These are phyloP conservation scores for Bettongia penicillata DNA, from an alignment of 2,113 vertebrate genomes.

Conservation along the genomic window DNA sequence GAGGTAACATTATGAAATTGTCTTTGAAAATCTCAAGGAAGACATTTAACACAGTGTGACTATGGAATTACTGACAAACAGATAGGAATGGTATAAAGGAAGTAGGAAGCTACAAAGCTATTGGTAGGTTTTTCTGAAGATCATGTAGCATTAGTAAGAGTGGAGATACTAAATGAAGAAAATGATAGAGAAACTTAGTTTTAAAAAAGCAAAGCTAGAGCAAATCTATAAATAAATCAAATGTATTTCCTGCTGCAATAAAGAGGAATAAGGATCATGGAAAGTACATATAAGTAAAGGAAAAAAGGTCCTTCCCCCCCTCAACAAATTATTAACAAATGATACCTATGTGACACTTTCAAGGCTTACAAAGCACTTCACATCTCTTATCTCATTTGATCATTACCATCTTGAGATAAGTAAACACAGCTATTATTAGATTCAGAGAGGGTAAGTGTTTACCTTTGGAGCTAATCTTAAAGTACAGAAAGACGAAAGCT, in stretches of 20 bases:
- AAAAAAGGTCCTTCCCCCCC: conserved; percentile 5
- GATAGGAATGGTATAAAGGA: not conserved
- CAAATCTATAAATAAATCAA: not conserved
- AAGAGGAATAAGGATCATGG: not conserved
- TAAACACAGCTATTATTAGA: not conserved
- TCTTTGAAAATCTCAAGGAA: conserved; percentile 26
- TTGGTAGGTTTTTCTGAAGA: not conserved
- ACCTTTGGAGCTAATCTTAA: not conserved
- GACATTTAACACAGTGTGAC: not conserved
- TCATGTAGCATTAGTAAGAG: not conserved
- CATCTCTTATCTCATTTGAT: not conserved
- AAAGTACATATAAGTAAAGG: not conserved
- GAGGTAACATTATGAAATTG: not conserved
- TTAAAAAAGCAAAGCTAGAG: not conserved
- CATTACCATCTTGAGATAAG: not conserved
- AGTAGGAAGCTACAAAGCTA: not conserved
- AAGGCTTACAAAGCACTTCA: not conserved
- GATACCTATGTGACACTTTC: not conserved
- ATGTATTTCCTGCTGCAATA: not conserved
- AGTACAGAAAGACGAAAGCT: not conserved
- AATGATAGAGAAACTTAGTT: not conserved
- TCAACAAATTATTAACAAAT: conserved; percentile 20
- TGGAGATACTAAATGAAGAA: not conserved
- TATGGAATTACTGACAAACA: conserved; percentile 24
- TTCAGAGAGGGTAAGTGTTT: not conserved